Evolutionary conservation across 2,113 vertebrate genomes (phyloP).

Genomic region (Neotragus pygmaeus): DNA sequence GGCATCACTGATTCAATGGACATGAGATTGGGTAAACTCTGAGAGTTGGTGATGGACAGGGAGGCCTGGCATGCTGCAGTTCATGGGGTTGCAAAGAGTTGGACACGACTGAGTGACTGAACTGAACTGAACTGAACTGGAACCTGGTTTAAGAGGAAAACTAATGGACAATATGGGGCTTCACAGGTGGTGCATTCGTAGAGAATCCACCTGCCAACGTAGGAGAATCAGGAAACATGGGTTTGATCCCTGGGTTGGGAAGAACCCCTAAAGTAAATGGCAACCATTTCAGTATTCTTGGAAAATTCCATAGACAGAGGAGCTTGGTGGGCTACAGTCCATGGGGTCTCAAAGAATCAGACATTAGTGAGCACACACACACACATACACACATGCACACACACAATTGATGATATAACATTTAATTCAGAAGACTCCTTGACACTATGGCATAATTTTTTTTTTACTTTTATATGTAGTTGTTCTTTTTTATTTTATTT

Average conservation of each 20-base stretch:
- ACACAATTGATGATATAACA: neutral
- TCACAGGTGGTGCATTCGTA: neutral
- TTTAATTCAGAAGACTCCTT: neutral
- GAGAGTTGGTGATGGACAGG: neutral
- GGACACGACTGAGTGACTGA: rapidly evolving
- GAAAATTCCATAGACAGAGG: neutral
- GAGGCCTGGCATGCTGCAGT: rapidly evolving
- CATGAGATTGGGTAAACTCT: neutral
- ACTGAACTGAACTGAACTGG: neutral
- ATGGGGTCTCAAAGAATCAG: neutral
- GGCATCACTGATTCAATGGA: neutral
- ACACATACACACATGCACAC: neutral
- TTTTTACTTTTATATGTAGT: no score
- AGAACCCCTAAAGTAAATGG: neutral
- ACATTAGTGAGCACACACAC: neutral
- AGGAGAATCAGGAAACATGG: neutral
- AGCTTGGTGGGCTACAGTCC: neutral
- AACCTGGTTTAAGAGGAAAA: neutral
- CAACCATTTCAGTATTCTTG: neutral
- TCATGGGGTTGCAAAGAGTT: neutral
- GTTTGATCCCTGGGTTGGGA: neutral
- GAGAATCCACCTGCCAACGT: neutral
- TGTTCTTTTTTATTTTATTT: no score
- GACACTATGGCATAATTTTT: neutral
- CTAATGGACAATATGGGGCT: neutral